Percentiles rank a stretch among this genome's conserved stretches.
These are phyloP conservation scores for Sebastes taczanowskii DNA, from an alignment of 2,797 vertebrate species.

Conservation along the genomic window DNA sequence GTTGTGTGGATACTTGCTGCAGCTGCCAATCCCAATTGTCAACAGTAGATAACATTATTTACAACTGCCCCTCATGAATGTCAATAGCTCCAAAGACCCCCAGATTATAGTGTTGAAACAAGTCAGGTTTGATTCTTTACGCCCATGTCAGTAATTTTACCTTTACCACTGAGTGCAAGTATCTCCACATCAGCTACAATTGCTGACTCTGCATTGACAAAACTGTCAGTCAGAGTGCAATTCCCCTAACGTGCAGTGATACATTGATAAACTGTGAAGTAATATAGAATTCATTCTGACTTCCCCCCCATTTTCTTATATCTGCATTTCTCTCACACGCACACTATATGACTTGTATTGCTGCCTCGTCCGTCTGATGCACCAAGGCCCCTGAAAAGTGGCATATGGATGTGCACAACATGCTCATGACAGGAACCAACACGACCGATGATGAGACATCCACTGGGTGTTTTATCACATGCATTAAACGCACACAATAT, in stretches of 20 bases:
- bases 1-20: not conserved
- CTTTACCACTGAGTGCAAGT: not conserved
- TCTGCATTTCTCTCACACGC: not conserved
- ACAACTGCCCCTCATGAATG: slow-evolving; percentile 7
- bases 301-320: not conserved
- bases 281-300: slow-evolving; percentile 1
- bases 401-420: slow-evolving; percentile 58
- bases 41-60: not conserved
- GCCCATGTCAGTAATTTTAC: not conserved
- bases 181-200: slow-evolving; percentile 6
- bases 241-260: slow-evolving; percentile 5
- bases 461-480: slow-evolving; percentile 59
- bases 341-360: not conserved
- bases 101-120: slow-evolving; percentile 2
- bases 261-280: not conserved
- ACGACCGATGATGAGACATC: slow-evolving; percentile 55
- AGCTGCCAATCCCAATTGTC: not conserved
- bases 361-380: slow-evolving; percentile 34
- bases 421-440: slow-evolving; percentile 57
- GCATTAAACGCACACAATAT: slow-evolving; percentile 57
- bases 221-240: slow-evolving; percentile 19
- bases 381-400: slow-evolving; percentile 33
- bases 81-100: not conserved
- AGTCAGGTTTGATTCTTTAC: slow-evolving; percentile 2
- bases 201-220: slow-evolving; percentile 48